Evolutionary conservation across 2,888 invertebrate species (phyloP).

Genomic region (Drosophila maculinotata): DNA sequence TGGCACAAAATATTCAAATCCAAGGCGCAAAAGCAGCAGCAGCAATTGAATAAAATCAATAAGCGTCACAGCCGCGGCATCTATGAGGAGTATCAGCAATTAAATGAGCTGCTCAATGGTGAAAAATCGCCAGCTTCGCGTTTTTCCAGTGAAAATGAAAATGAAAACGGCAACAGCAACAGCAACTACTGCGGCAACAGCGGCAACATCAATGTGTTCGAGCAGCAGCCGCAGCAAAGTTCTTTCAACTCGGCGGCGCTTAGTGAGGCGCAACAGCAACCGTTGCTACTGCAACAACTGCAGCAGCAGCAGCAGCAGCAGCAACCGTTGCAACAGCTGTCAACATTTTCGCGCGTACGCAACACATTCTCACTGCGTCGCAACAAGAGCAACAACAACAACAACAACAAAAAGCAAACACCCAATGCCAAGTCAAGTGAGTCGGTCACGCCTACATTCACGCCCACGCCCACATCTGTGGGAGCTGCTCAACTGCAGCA

Average conservation of each 20-base stretch:
- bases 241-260: conserved; percentile 72
- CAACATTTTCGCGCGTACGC: conserved; percentile 81
- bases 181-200: conserved; percentile 13
- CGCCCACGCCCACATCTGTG: conserved; percentile 36
- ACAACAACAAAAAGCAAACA: conserved; percentile 46
- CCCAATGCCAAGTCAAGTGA: conserved; percentile 73
- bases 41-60: conserved; percentile 66
- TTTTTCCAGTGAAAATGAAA: conserved; percentile 62
- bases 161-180: conserved; percentile 27
- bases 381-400: conserved; percentile 51
- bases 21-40: conserved; percentile 79
- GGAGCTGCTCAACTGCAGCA: conserved; percentile 42
- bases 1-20: conserved; percentile 85
- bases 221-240: conserved; percentile 72
- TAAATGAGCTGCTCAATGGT: conserved; percentile 67
- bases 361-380: conserved; percentile 74
- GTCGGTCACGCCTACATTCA: conserved; percentile 53
- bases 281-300: conserved; percentile 26
- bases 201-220: conserved; percentile 68
- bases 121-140: conserved; percentile 52
- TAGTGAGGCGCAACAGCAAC: conserved; percentile 68
- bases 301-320: conserved; percentile 40
- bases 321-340: conserved; percentile 67
- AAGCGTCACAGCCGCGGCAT: conserved; percentile 81
- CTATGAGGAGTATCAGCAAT: conserved; percentile 82